phyloP scores from a whole-genome alignment of 1,140 invertebrate species.

The Drosophila bocki region DNA sequence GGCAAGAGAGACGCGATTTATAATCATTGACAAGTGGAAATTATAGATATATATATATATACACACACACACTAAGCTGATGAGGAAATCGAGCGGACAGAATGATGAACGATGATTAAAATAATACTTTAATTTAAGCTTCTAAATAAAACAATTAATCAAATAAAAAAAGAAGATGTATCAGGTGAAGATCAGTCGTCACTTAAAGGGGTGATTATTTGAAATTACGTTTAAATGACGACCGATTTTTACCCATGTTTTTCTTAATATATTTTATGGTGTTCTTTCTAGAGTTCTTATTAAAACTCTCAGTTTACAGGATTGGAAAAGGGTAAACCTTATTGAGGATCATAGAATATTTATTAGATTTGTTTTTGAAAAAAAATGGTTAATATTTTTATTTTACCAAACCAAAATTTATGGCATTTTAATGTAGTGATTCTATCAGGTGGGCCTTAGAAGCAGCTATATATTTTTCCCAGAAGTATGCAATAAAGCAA shows the following conservation, averaged over 20 bases:
- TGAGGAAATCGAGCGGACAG: conserved; percentile 64
- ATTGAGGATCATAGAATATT: neutral
- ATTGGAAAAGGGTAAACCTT: neutral
- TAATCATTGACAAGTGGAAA: conserved; percentile 56
- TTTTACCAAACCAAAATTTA: neutral
- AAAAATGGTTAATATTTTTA: neutral
- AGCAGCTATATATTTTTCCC: neutral
- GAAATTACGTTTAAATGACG: neutral
- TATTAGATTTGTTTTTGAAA: neutral
- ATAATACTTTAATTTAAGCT: conserved; percentile 83
- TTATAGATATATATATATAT: conserved; percentile 50
- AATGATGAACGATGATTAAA: conserved; percentile 76
- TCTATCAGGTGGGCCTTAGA: neutral
- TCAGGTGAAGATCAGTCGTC: conserved; percentile 21
- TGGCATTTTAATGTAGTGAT: neutral
- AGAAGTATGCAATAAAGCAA: neutral
- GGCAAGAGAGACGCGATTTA: conserved; percentile 46
- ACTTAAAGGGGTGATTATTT: neutral
- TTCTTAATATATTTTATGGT: neutral
- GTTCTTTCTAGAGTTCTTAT: neutral
- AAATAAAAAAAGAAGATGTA: conserved; percentile 56
- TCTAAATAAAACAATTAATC: conserved; percentile 83
- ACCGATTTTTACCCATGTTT: neutral
- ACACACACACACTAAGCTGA: conserved; percentile 69
- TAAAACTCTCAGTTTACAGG: too few species aligned